Percentiles rank a stretch among this genome's conserved stretches.
These are phyloP conservation scores for Nothoprocta perdicaria DNA, from an alignment of 2,113 vertebrate genomes.

Conservation along the genomic window DNA sequence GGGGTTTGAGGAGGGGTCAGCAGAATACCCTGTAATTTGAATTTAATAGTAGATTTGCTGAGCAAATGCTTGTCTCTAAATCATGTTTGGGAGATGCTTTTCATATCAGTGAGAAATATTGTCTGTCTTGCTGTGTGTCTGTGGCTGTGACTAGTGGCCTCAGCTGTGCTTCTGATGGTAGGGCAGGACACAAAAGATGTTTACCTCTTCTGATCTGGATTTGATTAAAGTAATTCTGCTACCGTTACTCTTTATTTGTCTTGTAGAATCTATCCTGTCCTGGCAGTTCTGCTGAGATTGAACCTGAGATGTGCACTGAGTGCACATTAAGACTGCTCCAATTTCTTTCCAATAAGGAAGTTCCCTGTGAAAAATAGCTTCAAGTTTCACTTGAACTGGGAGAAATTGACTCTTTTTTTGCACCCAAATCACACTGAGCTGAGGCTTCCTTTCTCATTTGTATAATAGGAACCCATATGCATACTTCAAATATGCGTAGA, in stretches of 20 bases:
- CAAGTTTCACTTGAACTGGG: not conserved
- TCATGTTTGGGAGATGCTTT: fast-evolving
- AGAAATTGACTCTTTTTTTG: not conserved
- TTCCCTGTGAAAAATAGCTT: not conserved
- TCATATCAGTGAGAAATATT: not conserved
- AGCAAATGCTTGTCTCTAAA: not conserved
- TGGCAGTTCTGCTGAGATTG: not conserved
- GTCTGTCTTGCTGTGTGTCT: not conserved
- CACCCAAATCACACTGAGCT: not conserved
- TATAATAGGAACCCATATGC: not conserved
- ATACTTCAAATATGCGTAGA: not conserved
- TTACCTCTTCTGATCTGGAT: not conserved
- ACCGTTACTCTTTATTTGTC: not conserved
- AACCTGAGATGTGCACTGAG: not conserved
- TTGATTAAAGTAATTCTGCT: not conserved
- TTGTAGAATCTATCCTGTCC: not conserved
- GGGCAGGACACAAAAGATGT: not conserved
- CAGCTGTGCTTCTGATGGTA: not conserved
- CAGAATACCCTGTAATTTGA: not conserved
- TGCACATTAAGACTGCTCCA: not conserved
- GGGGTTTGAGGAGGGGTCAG: not conserved
- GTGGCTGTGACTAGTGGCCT: not conserved
- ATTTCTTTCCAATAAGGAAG: not conserved
- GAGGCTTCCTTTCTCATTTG: not conserved
- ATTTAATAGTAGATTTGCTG: not conserved